Base-by-base conservation (phyloP, 2,113 vertebrate species). In the Vulpes vulpes region DNA sequence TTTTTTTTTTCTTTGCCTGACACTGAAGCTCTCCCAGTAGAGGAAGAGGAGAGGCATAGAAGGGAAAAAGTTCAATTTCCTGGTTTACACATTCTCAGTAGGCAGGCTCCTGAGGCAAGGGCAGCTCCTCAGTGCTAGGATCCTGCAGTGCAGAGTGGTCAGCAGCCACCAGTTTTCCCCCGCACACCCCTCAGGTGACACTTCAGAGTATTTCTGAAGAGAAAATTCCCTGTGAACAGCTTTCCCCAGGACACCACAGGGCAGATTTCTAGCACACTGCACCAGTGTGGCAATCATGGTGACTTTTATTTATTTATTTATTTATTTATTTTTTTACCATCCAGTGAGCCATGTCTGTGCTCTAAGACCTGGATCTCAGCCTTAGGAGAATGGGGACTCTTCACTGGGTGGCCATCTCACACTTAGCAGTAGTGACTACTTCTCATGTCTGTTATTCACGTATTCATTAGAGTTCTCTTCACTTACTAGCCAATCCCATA, bases 1-100 rank as follows among this genome's bases (percentile, higher is more conserved):
- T 20, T 79, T 43, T 67, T 95, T 64, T 59, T 95, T 43, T 51
- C 65, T 88, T 84, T 93, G 82, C 60, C 38, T 60, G 53, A 15
- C 32, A 27, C 43, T 7, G 43, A 71, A 59, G 15, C 3, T 74
- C 25, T 65, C 49, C 86, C 23, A 30, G 49, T 89, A 80, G 71
- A 85, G 15, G 2, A 49, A 0, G 53, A n/a, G 22, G 9, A 83
- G 19, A 93, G 76, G 55, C 27, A 49, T 1, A 30, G 27, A 10
- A 73, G 14, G 14, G 67, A 87, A 60, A 69, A 32, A 71, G 23
- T 30, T 43, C 19, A 11, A 2, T 49, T 71, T 71, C 17, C 23
- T 30, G 2, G 32, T 85, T 65, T 55, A 35, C 43, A 25, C 32
- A 3, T 43, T 12, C 84, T 89, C 30, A 27, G 0, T 4, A 65